Percentiles rank a stretch among this genome's conserved stretches.
Conservation (phyloP, 2,888 invertebrate genomes). For the Pseudococcus longispinus region DNA sequence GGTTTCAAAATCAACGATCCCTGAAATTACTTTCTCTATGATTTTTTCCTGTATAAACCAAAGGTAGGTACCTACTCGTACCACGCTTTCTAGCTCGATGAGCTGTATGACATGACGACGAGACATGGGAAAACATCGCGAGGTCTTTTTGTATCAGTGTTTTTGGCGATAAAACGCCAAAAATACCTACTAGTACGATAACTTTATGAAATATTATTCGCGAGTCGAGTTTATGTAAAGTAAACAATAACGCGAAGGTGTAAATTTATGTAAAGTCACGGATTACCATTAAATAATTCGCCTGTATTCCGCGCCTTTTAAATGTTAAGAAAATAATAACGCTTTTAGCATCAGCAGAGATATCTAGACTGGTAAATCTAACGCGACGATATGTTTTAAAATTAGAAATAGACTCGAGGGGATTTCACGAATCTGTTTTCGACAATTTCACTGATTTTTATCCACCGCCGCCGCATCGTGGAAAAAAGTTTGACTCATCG, state of each 20-base stretch:
- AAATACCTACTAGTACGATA: not conserved
- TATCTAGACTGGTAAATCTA: not conserved
- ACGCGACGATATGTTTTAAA: slow-evolving; percentile 37
- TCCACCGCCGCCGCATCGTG: slow-evolving; percentile 41
- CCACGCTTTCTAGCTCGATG: too few relatives aligned
- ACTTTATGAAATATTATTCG: not conserved
- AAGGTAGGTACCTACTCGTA: too few relatives aligned
- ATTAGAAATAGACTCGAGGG: slow-evolving; percentile 61
- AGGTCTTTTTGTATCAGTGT: not conserved
- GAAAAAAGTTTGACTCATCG: slow-evolving; percentile 48
- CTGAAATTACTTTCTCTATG: too few relatives aligned
- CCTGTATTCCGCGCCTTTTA: not conserved
- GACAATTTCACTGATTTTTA: slow-evolving; percentile 61
- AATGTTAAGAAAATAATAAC: not conserved
- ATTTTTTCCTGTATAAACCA: too few relatives aligned
- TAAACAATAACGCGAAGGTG: not conserved
- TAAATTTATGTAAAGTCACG: slow-evolving; percentile 32
- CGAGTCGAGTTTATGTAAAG: not conserved
- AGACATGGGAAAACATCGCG: not conserved
- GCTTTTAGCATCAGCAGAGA: too few relatives aligned
- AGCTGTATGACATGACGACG: too few relatives aligned
- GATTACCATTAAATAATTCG: not conserved
- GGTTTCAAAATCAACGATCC: too few relatives aligned
- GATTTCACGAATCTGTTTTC: slow-evolving; percentile 62
- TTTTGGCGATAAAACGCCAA: not conserved